Conservation (phyloP, 1,140 invertebrate genomes). For the Physella acuta region DNA sequence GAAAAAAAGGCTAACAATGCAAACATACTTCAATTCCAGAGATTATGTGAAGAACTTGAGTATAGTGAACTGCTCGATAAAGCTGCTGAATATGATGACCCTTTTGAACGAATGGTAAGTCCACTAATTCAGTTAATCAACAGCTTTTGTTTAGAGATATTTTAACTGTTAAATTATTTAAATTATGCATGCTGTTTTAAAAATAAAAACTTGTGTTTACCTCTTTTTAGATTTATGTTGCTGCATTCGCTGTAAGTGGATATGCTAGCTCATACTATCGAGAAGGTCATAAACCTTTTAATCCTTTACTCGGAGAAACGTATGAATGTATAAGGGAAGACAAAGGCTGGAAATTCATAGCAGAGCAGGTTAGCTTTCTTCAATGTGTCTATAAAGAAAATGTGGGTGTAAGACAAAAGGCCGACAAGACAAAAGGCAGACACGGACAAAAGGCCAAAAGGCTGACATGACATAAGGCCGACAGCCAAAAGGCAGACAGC, state of each 20-base stretch:
- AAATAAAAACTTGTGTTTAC: slow-evolving; percentile 1
- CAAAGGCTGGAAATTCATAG: slow-evolving; percentile 75
- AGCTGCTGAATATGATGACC: slow-evolving; percentile 52
- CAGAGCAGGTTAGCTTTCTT: slow-evolving; percentile 72
- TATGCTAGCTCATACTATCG: slow-evolving; percentile 57
- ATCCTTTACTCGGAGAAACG: slow-evolving; percentile 58
- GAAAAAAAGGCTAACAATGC: too few relatives aligned
- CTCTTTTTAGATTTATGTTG: slow-evolving; percentile 65
- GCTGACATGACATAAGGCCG: too few relatives aligned
- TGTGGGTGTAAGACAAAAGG: too few relatives aligned
- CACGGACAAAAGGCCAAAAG: too few relatives aligned
- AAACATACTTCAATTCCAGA: too few relatives aligned
- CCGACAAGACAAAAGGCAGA: too few relatives aligned
- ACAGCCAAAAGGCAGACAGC: too few relatives aligned
- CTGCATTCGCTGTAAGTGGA: slow-evolving; percentile 61
- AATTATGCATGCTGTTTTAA: too few relatives aligned
- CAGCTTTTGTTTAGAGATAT: too few relatives aligned
- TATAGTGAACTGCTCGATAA: slow-evolving; percentile 59
- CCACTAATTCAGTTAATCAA: too few relatives aligned
- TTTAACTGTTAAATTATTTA: too few relatives aligned
- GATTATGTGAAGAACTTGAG: slow-evolving; percentile 60
- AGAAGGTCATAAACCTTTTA: slow-evolving; percentile 58
- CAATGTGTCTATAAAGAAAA: too few relatives aligned
- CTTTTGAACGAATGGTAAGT: slow-evolving; percentile 56
- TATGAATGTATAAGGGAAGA: slow-evolving; percentile 74